These are phyloP conservation scores for Nyctereutes procyonoides DNA, from an alignment of 2,113 vertebrate genomes.

Conservation along the genomic window DNA sequence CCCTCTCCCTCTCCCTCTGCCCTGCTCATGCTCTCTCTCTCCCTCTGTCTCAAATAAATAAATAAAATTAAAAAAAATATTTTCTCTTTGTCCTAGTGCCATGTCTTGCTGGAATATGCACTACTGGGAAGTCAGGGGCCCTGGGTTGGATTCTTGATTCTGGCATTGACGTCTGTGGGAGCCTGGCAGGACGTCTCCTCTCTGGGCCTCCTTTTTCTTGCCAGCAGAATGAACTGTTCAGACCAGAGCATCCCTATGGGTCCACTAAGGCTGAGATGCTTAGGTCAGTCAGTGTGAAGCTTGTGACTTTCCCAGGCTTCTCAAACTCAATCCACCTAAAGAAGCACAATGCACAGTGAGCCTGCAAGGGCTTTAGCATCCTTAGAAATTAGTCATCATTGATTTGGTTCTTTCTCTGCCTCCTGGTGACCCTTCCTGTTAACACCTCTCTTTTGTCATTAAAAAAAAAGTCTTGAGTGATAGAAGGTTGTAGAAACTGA, in stretches of 20 bases:
- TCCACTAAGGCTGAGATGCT: not conserved
- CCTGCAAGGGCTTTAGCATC: not conserved
- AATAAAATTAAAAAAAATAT: not conserved
- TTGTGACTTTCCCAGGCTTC: not conserved
- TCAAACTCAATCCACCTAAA: not conserved
- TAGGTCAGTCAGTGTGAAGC: not conserved
- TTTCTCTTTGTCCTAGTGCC: not conserved
- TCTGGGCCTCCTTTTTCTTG: not conserved
- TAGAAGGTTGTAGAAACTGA: conserved; percentile 46
- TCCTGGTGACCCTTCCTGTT: not conserved
- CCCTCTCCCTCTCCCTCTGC: no score
- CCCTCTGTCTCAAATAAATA: no score
- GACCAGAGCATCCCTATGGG: not conserved
- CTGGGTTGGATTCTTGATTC: not conserved
- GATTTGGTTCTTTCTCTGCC: conserved; percentile 11
- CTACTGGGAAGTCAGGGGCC: not conserved
- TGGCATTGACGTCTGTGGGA: not conserved
- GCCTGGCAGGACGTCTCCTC: not conserved
- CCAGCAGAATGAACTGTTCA: not conserved
- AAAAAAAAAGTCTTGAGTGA: not conserved
- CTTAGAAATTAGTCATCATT: conserved; percentile 27
- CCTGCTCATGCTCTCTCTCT: no score
- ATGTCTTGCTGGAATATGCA: not conserved
- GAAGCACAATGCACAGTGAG: not conserved
- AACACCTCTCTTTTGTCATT: not conserved